Conservation (phyloP, 2,113 vertebrate species). For the Pardalotus punctatus region DNA sequence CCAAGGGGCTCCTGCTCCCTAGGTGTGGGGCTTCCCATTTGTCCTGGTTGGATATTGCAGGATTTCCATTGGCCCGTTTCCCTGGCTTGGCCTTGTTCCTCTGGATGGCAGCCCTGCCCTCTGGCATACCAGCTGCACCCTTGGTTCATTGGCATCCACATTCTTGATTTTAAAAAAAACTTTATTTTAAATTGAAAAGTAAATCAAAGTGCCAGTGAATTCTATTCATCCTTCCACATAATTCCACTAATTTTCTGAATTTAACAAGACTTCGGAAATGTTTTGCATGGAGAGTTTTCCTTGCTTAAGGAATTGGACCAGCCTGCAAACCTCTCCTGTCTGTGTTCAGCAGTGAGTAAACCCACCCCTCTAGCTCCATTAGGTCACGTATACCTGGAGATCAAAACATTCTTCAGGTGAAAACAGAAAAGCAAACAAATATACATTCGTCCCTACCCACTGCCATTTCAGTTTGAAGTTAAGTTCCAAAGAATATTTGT, state of each 20-base stretch:
- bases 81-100: neutral
- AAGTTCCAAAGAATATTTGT: neutral
- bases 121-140: neutral
- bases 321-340: neutral
- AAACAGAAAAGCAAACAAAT: neutral
- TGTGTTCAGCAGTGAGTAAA: neutral
- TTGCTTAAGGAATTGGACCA: neutral
- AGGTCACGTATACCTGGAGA: neutral
- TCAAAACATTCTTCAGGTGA: neutral
- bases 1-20: neutral
- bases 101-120: neutral
- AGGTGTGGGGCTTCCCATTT: neutral
- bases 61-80: rapidly evolving
- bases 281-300: neutral
- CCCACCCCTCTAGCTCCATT: neutral
- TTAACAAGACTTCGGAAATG: neutral
- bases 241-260: neutral
- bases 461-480: neutral
- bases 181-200: neutral
- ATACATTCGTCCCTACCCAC: neutral
- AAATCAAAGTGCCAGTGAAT: neutral
- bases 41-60: neutral
- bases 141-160: neutral
- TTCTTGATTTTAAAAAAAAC: neutral
- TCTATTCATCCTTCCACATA: neutral